Percentiles rank a stretch among this genome's conserved stretches.
phyloP scores from a whole-genome alignment of 2,888 invertebrate genomes.

The Drosophila stalkeri region DNA sequence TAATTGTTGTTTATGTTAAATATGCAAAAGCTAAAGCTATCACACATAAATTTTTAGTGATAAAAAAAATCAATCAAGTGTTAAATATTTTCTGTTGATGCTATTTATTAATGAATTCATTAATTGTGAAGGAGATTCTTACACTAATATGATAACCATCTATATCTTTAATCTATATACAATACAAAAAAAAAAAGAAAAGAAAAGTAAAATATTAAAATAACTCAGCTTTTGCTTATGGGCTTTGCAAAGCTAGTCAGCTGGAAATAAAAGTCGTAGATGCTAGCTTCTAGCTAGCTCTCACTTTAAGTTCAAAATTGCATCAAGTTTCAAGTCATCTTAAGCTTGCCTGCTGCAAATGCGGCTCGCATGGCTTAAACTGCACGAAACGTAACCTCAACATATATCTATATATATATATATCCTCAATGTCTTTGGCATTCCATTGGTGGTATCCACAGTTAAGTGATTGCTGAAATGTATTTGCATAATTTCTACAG shows the following conservation, averaged over 20 bases:
- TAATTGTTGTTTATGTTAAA: no score
- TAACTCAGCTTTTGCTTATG: not conserved
- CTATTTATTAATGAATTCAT: no score
- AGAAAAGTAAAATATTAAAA: not conserved
- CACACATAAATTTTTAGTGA: no score
- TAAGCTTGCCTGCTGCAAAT: constrained; percentile 4
- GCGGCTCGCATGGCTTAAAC: constrained; percentile 15
- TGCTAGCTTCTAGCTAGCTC: no score
- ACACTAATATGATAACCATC: no score
- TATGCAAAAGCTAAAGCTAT: no score
- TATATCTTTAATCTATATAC: no score
- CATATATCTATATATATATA: not conserved
- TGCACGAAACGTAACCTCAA: not conserved
- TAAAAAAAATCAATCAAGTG: no score
- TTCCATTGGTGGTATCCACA: constrained; percentile 39
- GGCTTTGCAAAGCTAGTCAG: not conserved
- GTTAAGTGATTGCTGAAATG: constrained; percentile 81
- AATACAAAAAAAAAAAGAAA: no score
- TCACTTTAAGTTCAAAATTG: not conserved
- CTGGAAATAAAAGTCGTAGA: not conserved
- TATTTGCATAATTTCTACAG: constrained; percentile 80
- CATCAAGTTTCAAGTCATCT: constrained; percentile 26
- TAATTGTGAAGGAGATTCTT: no score
- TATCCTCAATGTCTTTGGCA: constrained; percentile 1
- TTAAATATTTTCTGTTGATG: no score